Evolutionary conservation across 2,113 vertebrate species (phyloP), one percentile per base, ranked within the genome.

Genomic region (Arvicanthis niloticus): DNA sequence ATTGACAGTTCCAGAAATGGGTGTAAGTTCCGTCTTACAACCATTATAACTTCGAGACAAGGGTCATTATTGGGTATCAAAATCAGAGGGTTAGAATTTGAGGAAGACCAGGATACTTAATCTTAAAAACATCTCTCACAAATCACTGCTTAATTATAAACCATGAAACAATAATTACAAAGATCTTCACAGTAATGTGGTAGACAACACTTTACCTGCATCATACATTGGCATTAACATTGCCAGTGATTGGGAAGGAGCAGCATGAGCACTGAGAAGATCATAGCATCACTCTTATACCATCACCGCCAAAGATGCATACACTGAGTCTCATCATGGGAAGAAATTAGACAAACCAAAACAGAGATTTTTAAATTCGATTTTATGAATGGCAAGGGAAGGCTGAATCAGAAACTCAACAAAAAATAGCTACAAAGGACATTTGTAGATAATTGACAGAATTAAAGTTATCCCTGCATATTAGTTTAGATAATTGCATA

Each of bases 291-390:
- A 65, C 45, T 86, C 94, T 45, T 65, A 58, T 93, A 78, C n/a
- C 48, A 81, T 94, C 67, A 19, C 48, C 95, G n/a, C 48, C 75
- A 26, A 67, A 90, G 89, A 67, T 26, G 3, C 48, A 56, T 68
- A 80, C 89, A 2, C n/a, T 81, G 85, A 95, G 70, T 89, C 77
- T 91, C 80, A 93, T 89, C 85, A 53, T 77, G 37, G 73, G 67
- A 72, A 96, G 56, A 60, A 89, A 92, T 29, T 93, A 93, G 40
- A 53, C 67, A 97, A 87, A 86, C 29, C 22, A 17, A 84, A 78
- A 94, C 4, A 40, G 82, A 88, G 58, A 84, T 53, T 96, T 96
- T 89, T 97, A 93, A 76, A 67, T 53, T 89, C 80, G 91, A 1
- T 76, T 19, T 24, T 82, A 65, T 89, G 10, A 91, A 91, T 93